These are phyloP conservation scores for Antidorcas marsupialis DNA, from an alignment of 2,113 vertebrate species.

Conservation along the genomic window DNA sequence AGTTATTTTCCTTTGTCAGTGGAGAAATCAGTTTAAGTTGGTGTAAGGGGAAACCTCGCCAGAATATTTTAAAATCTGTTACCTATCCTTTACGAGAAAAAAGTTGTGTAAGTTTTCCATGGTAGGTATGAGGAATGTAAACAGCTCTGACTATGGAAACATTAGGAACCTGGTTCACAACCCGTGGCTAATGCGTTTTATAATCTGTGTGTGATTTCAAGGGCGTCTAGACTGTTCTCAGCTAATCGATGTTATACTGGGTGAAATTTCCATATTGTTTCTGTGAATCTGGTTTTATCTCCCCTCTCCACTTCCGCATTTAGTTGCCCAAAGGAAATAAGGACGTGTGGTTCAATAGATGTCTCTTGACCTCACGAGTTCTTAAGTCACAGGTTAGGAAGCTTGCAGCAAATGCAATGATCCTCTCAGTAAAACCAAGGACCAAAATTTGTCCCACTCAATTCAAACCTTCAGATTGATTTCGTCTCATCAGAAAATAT, in stretches of 20 bases:
- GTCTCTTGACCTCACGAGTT: not conserved
- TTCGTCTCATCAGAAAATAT: not conserved
- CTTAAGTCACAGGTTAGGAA: slow-evolving; percentile 38
- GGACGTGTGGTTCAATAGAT: not conserved
- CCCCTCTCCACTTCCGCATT: not conserved
- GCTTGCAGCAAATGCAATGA: not conserved
- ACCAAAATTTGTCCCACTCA: not conserved
- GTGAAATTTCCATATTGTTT: slow-evolving; percentile 6
- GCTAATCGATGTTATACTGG: not conserved
- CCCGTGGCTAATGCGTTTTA: slow-evolving; percentile 41
- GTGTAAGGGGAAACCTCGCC: slow-evolving; percentile 41
- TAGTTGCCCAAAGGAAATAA: not conserved
- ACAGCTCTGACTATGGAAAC: slow-evolving; percentile 60
- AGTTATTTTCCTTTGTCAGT: not conserved
- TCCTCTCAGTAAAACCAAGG: not conserved
- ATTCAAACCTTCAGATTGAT: not conserved
- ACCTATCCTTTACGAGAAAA: slow-evolving; percentile 47
- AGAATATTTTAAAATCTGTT: slow-evolving; percentile 55
- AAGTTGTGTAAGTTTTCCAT: slow-evolving; percentile 63
- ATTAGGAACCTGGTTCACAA: slow-evolving; percentile 19
- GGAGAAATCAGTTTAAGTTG: slow-evolving; percentile 58
- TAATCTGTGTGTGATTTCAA: slow-evolving; percentile 35
- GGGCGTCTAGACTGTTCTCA: slow-evolving; percentile 29
- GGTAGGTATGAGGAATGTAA: slow-evolving; percentile 65
- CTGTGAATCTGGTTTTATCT: not conserved